Conservation (phyloP, 2,113 vertebrate genomes). For the Heliornis fulica region DNA sequence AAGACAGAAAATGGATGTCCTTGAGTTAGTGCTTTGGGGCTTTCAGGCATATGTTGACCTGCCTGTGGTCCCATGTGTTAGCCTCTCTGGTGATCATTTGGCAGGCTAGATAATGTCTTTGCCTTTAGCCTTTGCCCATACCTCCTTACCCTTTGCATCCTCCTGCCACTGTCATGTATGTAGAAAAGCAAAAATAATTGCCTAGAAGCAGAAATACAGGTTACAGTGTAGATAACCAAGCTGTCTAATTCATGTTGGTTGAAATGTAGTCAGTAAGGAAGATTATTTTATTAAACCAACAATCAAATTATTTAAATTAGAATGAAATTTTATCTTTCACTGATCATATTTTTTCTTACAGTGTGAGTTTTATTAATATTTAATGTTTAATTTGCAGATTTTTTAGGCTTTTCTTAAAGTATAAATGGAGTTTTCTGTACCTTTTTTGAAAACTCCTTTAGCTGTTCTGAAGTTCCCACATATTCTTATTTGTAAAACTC, state of each 20-base stretch:
- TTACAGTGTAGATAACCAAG: not conserved
- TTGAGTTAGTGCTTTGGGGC: not conserved
- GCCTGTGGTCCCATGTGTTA: not conserved
- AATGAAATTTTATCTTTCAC: conserved; percentile 58
- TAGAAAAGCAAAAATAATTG: not conserved
- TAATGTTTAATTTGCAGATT: conserved; percentile 54
- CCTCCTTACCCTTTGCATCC: not conserved
- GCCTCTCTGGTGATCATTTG: not conserved
- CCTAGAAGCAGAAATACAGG: not conserved
- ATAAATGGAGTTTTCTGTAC: conserved; percentile 15
- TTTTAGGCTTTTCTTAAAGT: conserved; percentile 44
- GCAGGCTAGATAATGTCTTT: not conserved
- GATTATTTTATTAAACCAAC: not conserved
- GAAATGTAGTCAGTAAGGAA: not conserved
- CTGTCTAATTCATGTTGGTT: not conserved
- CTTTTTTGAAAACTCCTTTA: not conserved
- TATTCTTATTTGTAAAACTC: conserved; percentile 59
- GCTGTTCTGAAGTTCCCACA: not conserved
- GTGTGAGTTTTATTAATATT: conserved; percentile 49
- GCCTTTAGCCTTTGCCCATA: not conserved
- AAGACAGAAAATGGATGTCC: not conserved
- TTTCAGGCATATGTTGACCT: not conserved
- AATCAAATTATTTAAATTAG: conserved; percentile 60
- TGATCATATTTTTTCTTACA: conserved; percentile 45
- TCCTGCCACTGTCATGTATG: not conserved